Evolutionary conservation across 2,888 invertebrate species (phyloP).

Genomic region (Ditula angustiorana): DNA sequence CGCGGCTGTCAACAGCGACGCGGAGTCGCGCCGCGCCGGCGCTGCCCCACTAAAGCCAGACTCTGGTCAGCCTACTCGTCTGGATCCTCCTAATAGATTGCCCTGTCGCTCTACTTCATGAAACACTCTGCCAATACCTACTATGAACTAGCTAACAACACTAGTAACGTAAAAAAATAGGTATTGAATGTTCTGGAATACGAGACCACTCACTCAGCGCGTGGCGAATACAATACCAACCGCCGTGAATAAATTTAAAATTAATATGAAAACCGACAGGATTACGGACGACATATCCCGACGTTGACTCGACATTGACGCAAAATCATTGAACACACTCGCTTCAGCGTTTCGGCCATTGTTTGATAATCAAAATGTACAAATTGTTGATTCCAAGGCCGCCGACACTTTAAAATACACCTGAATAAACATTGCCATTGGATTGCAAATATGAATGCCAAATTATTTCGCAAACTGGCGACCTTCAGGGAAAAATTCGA

Average conservation of each 20-base stretch:
- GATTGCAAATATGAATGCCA: constrained; percentile 29
- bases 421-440: constrained; percentile 36
- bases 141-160: neutral
- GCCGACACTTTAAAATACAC: constrained; percentile 36
- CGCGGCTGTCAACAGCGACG: constrained; percentile 59
- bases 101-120: constrained; percentile 27
- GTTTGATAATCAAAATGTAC: constrained; percentile 38
- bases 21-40: constrained; percentile 57
- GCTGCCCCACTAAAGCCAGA: constrained; percentile 34
- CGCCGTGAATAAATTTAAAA: constrained; percentile 29
- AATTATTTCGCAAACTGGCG: constrained; percentile 24
- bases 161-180: neutral
- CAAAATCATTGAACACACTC: neutral
- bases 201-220: constrained; percentile 4
- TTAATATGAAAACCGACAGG: constrained; percentile 11
- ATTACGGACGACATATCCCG: constrained; percentile 13
- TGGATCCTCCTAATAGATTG: constrained; percentile 37
- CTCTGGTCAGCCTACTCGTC: constrained; percentile 27
- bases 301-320: constrained; percentile 21
- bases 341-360: constrained; percentile 25
- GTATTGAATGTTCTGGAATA: constrained; percentile 17
- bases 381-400: constrained; percentile 37
- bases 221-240: constrained; percentile 25
- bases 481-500: constrained; percentile 25
- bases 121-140: constrained; percentile 30